Conservation (phyloP, 2,888 invertebrate genomes). For the Petrolisthes manimaculis region DNA sequence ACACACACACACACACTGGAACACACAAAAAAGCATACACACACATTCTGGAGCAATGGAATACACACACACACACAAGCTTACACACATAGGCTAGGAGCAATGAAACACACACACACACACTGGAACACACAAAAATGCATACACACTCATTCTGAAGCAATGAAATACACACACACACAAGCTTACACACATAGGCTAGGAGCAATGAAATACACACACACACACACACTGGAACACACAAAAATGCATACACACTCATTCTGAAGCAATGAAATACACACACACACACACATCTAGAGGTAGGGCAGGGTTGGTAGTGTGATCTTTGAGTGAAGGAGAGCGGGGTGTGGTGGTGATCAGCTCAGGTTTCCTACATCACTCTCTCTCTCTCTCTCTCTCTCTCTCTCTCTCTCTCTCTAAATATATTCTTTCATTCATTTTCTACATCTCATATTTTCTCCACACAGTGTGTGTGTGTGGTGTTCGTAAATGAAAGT, state of each 20-base stretch:
- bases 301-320: too few species aligned
- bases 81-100: conserved; percentile 5
- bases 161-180: background rate
- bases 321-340: background rate
- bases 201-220: background rate
- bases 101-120: background rate
- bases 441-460: too few species aligned
- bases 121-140: background rate
- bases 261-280: too few species aligned
- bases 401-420: background rate
- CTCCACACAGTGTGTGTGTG: too few species aligned
- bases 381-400: background rate
- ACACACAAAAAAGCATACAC: conserved; percentile 16
- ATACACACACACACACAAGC: conserved; percentile 23
- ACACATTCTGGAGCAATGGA: conserved; percentile 1
- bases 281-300: too few species aligned
- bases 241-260: too few species aligned
- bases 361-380: background rate
- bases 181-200: background rate
- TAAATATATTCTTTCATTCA: too few species aligned
- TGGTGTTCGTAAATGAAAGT: background rate
- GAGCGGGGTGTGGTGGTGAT: background rate
- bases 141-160: background rate
- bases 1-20: conserved; percentile 8
- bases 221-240: too few species aligned